phyloP scores from a whole-genome alignment of 2,113 vertebrate species.

The Brienomyrus brachyistius region DNA sequence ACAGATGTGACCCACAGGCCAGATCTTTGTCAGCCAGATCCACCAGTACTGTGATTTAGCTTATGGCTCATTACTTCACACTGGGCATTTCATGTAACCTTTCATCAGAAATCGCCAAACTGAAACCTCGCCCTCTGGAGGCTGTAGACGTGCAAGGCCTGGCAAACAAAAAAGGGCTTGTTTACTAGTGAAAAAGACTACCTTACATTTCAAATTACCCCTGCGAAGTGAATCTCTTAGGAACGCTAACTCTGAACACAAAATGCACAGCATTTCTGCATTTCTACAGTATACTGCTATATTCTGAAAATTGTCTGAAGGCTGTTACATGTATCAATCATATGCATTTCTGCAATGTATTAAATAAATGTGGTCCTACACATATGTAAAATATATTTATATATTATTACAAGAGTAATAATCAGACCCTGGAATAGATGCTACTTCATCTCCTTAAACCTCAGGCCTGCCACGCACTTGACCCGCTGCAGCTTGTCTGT shows the following conservation, averaged over 20 bases:
- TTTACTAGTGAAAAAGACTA: background rate
- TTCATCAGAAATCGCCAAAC: conserved; percentile 10
- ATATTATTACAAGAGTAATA: background rate
- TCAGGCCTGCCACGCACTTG: too few relatives aligned
- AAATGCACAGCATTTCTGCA: background rate
- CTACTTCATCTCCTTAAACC: too few relatives aligned
- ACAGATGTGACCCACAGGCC: conserved; percentile 49
- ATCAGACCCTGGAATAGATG: too few relatives aligned
- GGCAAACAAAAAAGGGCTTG: background rate
- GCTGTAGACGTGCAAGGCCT: background rate
- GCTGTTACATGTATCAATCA: background rate
- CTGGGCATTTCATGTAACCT: conserved; percentile 46
- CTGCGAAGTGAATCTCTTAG: background rate
- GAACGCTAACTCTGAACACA: background rate
- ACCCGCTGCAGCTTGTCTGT: too few relatives aligned
- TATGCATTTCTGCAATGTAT: background rate
- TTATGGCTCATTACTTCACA: conserved; percentile 56
- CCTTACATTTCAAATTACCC: background rate
- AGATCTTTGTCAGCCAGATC: conserved; percentile 36
- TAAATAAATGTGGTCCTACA: background rate
- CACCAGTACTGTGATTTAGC: conserved; percentile 45
- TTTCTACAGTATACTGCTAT: background rate
- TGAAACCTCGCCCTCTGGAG: background rate
- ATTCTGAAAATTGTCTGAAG: background rate
- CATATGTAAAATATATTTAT: background rate